Evolutionary conservation across 2,797 vertebrate species (phyloP).

Genomic region (Pantherophis alleghaniensis): DNA sequence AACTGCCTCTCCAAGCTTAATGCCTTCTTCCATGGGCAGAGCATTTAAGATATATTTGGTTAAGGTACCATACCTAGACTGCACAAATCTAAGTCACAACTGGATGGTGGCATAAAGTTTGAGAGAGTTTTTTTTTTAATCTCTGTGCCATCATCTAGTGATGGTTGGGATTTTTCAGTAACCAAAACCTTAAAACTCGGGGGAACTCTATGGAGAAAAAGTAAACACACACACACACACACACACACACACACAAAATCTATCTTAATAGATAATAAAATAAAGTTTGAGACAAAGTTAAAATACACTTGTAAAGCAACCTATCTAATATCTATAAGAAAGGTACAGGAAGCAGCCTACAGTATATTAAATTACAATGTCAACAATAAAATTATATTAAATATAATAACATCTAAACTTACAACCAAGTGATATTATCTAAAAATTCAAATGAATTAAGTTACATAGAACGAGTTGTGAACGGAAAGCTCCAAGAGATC

Average conservation of each 20-base stretch:
- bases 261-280: not conserved
- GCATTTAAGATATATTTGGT: not conserved
- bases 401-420: not conserved
- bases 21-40: not conserved
- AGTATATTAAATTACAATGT: not conserved
- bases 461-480: not conserved
- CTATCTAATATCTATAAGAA: not conserved
- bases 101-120: not conserved
- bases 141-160: not conserved
- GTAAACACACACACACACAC: not conserved
- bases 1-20: not conserved
- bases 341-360: not conserved
- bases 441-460: not conserved
- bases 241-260: not conserved
- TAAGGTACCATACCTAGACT: not conserved
- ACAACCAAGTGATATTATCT: not conserved
- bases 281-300: not conserved
- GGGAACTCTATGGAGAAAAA: not conserved
- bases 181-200: not conserved
- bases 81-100: not conserved
- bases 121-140: not conserved
- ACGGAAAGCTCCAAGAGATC: not conserved
- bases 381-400: not conserved
- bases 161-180: not conserved
- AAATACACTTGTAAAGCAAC: not conserved